These are phyloP conservation scores for Hozukius guyotensis DNA, from an alignment of 2,797 vertebrate species.

Conservation along the genomic window DNA sequence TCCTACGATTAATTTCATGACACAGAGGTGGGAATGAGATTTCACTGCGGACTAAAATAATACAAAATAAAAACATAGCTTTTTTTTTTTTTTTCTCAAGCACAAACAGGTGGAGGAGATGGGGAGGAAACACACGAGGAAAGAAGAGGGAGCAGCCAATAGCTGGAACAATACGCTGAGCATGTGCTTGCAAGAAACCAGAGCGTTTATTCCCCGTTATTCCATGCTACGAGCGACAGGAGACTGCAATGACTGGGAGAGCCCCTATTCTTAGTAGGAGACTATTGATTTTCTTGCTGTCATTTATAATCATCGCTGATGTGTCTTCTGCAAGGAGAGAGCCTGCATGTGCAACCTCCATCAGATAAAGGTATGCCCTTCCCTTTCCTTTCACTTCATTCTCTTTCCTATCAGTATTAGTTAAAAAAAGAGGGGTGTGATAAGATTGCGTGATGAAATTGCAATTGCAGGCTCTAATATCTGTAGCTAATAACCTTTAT, in stretches of 20 bases:
- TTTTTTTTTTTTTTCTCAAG: neutral
- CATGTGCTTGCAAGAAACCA: slow-evolving; percentile 43
- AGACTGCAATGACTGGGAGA: slow-evolving; percentile 60
- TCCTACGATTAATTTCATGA: slow-evolving; percentile 35
- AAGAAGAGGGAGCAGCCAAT: slow-evolving; percentile 50
- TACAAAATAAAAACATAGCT: neutral
- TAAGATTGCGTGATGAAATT: slow-evolving; percentile 36
- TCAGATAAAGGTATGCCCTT: slow-evolving; percentile 55
- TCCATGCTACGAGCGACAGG: slow-evolving; percentile 46
- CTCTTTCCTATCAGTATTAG: slow-evolving; percentile 10
- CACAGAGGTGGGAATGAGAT: slow-evolving; percentile 20
- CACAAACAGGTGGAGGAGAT: slow-evolving; percentile 53
- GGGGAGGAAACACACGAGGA: slow-evolving; percentile 15
- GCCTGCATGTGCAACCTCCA: slow-evolving; percentile 16
- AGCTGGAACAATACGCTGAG: slow-evolving; percentile 51
- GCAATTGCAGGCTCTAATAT: slow-evolving; percentile 38
- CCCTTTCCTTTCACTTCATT: slow-evolving; percentile 1
- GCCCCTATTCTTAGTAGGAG: slow-evolving; percentile 57
- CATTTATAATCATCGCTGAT: slow-evolving; percentile 66
- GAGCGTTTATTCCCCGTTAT: slow-evolving; percentile 53
- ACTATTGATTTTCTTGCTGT: slow-evolving; percentile 69
- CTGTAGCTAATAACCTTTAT: slow-evolving; percentile 36
- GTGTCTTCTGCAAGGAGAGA: slow-evolving; percentile 54
- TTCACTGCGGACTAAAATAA: neutral
- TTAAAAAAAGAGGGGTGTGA: slow-evolving; percentile 12